These are phyloP conservation scores for Uloborus plumipes DNA, from an alignment of 2,888 invertebrate species.

Conservation along the genomic window DNA sequence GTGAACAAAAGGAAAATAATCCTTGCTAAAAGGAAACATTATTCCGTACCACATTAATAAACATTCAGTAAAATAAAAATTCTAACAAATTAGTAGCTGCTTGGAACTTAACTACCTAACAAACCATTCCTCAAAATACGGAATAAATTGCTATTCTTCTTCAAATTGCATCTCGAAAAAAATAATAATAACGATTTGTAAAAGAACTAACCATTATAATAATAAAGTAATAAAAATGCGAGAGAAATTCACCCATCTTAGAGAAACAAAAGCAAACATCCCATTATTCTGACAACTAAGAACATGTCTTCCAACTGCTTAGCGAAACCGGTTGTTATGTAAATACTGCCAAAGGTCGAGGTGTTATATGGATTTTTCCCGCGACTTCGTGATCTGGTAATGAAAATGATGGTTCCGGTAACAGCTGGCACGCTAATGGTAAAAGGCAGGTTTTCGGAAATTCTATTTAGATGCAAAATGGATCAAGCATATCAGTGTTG, in stretches of 20 bases:
- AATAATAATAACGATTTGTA: background rate
- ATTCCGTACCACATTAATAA: too few relatives aligned
- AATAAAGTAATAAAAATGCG: slow-evolving; percentile 11
- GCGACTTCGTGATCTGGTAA: slow-evolving; percentile 35
- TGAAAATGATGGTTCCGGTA: slow-evolving; percentile 32
- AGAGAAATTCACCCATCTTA: background rate
- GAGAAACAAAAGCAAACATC: slow-evolving; percentile 38
- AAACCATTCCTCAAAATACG: too few relatives aligned
- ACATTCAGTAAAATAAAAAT: too few relatives aligned
- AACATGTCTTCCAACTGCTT: slow-evolving; percentile 14
- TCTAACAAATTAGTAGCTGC: too few relatives aligned
- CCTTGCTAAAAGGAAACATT: too few relatives aligned
- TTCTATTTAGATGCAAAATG: too few relatives aligned
- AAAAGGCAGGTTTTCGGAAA: slow-evolving; percentile 1
- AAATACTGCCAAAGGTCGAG: slow-evolving; percentile 60
- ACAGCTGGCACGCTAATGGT: slow-evolving; percentile 36
- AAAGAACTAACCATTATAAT: background rate
- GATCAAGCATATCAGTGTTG: too few relatives aligned
- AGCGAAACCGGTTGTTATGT: slow-evolving; percentile 55
- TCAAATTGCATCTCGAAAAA: background rate
- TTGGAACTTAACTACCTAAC: too few relatives aligned
- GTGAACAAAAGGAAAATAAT: too few relatives aligned
- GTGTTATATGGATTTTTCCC: slow-evolving; percentile 59
- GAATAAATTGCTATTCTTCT: slow-evolving; percentile 5
- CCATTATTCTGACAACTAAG: slow-evolving; percentile 28